phyloP scores from a whole-genome alignment of 2,888 invertebrate species.

The Maniola hyperantus region DNA sequence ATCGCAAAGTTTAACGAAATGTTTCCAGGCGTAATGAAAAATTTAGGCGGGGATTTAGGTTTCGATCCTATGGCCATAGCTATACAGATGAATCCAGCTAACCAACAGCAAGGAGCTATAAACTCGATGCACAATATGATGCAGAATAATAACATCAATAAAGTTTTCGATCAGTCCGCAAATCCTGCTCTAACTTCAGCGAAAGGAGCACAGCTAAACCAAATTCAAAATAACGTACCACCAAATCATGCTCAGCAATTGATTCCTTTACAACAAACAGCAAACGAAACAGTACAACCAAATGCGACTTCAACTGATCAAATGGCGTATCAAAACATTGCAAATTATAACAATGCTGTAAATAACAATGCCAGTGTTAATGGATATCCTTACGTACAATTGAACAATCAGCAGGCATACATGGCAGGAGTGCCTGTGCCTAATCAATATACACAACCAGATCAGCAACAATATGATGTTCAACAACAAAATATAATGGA shows the following conservation, averaged over 20 bases:
- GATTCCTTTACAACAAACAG: not conserved
- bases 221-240: conserved; percentile 21
- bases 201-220: conserved; percentile 11
- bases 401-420: conserved; percentile 28
- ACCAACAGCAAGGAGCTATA: conserved; percentile 62
- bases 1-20: conserved; percentile 70
- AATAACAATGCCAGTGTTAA: conserved; percentile 1
- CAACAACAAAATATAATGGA: conserved; percentile 44
- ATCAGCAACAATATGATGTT: conserved; percentile 36
- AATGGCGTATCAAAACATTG: conserved; percentile 6
- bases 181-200: conserved; percentile 37
- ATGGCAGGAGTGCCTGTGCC: conserved; percentile 36
- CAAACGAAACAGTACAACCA: not conserved
- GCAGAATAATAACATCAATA: conserved; percentile 44
- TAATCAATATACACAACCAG: conserved; percentile 33
- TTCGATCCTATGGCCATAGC: conserved; percentile 78
- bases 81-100: conserved; percentile 76
- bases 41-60: conserved; percentile 57
- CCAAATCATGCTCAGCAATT: conserved; percentile 25
- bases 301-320: conserved; percentile 11
- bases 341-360: not conserved
- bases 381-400: conserved; percentile 11
- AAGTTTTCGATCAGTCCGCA: conserved; percentile 15
- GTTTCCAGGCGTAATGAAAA: conserved; percentile 70
- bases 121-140: conserved; percentile 62